Base-by-base conservation (phyloP, 2,113 vertebrate genomes). In the Microcebus jonahi region DNA sequence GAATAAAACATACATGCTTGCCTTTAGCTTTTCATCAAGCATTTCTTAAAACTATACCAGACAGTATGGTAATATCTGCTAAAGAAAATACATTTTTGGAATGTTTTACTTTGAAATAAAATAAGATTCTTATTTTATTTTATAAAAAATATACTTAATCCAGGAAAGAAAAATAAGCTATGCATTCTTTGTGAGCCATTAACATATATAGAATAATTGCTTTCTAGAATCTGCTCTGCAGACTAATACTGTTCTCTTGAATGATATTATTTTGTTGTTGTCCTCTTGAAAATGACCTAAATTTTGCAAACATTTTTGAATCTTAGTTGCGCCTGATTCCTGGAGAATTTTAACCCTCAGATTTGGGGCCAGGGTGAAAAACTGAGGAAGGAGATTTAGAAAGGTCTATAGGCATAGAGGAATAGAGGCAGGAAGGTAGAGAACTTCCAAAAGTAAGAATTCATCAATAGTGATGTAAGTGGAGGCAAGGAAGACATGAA, bases 101-200 rank as follows among this genome's bases (percentile, higher is more conserved):
- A 45, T 89, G 2, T 82, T 65, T 67, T 86, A 79, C 48, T 79
- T 89, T 39, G 91, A 29, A 82, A 65, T 95, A 79, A 96, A 25
- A 57, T 42, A 10, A 95, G 45, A 67, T 71, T 81, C 25, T 70
- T 96, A 76, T 36, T 88, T 97, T 53, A 67, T 92, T 94, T 94
- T 73, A 27, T 67, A 9, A 88, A 94, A 90, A 75, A 11, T 73
- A 31, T 65, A 63, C 75, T 96, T 96, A 29, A 90, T 82, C 39
- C 12, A 67, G 12, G 6, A 59, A 85, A 8, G 15, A 50, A 90
- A 91, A 67, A 71, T 53, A 85, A 88, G 29, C n/a, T 63, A 4
- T 88, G 8, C 27, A 21, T 55, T 91, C 31, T 90, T 3, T 73
- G 23, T 82, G 14, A 48, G 21, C 36, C 27, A 45, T 31, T 87